Evolutionary conservation across 1,140 invertebrate genomes (phyloP).

Genomic region (Neoseiulus cucumeris): DNA sequence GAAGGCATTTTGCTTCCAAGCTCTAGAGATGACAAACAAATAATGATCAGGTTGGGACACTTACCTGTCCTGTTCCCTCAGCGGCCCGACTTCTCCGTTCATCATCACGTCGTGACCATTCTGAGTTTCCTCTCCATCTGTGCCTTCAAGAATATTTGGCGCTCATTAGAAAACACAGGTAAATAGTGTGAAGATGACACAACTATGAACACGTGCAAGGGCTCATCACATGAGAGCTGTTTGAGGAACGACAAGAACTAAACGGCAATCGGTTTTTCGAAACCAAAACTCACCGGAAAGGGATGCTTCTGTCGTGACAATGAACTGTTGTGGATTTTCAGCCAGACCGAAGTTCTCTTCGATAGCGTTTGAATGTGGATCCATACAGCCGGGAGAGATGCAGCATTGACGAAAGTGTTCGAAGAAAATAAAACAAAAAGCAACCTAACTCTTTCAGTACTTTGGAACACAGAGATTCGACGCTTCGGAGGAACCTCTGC

Average conservation of each 20-base stretch:
- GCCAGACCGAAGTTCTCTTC: too few relatives aligned
- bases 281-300: neutral
- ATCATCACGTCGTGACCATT: neutral
- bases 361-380: too few relatives aligned
- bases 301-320: conserved; percentile 2
- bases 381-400: too few relatives aligned
- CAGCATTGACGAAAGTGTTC: neutral
- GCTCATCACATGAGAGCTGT: too few relatives aligned
- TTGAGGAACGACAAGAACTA: neutral
- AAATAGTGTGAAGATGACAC: neutral
- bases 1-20: too few relatives aligned
- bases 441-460: too few relatives aligned
- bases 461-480: neutral
- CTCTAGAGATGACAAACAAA: too few relatives aligned
- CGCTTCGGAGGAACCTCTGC: too few relatives aligned
- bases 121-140: conserved; percentile 3
- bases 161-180: too few relatives aligned
- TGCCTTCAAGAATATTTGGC: neutral
- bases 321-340: neutral
- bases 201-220: neutral
- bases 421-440: neutral
- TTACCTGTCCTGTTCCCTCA: conserved; percentile 7
- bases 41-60: too few relatives aligned
- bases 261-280: neutral
- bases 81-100: conserved; percentile 6